Evolutionary conservation across 2,797 vertebrate genomes (phyloP).

Genomic region (Danio aesculapii): DNA sequence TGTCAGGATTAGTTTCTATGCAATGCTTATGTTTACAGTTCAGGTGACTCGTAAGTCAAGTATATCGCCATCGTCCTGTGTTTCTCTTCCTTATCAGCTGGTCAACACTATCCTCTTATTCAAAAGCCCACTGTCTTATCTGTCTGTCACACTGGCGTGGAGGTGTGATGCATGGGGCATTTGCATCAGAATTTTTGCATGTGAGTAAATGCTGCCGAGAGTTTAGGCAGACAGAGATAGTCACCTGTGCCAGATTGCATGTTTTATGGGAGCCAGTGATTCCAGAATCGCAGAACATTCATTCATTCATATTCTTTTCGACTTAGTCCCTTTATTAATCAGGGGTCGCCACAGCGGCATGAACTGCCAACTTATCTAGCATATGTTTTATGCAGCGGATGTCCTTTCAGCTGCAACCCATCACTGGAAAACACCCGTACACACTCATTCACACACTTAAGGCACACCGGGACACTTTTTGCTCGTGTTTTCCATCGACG

Average conservation of each 20-base stretch:
- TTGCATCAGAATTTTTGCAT: conserved; percentile 14
- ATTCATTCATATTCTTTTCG: no score
- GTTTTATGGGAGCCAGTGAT: background rate
- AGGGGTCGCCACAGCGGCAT: no score
- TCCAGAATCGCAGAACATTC: background rate
- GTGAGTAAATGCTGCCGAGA: background rate
- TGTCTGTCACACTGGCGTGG: background rate
- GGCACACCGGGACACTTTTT: no score
- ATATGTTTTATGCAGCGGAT: no score
- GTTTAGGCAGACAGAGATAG: background rate
- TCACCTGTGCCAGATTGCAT: background rate
- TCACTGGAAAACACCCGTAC: no score
- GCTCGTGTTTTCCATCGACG: no score
- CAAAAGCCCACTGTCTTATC: background rate
- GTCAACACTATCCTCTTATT: conserved; percentile 6
- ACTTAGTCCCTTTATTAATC: no score
- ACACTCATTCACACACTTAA: no score
- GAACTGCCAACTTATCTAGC: no score
- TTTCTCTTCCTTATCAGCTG: conserved; percentile 10
- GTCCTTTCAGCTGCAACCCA: no score
- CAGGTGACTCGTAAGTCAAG: background rate
- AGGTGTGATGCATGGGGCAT: conserved; percentile 3
- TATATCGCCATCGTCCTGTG: background rate
- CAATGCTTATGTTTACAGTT: background rate
- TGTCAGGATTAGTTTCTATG: background rate